These are phyloP conservation scores for Pissodes strobi DNA, from an alignment of 1,140 invertebrate species.

Conservation along the genomic window DNA sequence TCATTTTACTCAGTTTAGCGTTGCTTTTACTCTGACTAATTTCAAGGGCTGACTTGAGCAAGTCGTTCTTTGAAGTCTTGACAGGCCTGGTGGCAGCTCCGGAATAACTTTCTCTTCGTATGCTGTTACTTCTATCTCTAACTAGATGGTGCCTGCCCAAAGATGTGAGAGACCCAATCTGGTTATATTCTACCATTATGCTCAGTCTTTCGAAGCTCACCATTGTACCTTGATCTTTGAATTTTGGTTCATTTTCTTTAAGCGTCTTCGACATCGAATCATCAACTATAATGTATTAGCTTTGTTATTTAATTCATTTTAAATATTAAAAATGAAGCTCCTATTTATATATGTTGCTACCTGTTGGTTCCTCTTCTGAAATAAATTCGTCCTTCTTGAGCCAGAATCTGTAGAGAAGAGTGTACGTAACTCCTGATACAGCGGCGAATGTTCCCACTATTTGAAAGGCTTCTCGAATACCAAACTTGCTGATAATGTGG, in stretches of 20 bases:
- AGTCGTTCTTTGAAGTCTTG: conserved; percentile 66
- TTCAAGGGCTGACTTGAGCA: conserved; percentile 66
- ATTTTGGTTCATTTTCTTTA: conserved; percentile 57
- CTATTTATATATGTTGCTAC: too few relatives aligned
- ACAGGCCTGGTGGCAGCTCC: conserved; percentile 38
- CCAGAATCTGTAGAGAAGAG: conserved; percentile 72
- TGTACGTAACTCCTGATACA: conserved; percentile 70
- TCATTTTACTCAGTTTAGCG: too few relatives aligned
- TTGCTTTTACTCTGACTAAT: conserved; percentile 59
- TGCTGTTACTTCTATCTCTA: conserved; percentile 53
- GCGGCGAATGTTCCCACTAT: conserved; percentile 75
- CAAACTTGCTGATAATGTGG: conserved; percentile 71
- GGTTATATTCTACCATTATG: conserved; percentile 73
- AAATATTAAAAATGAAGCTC: too few relatives aligned
- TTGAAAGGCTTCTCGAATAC: conserved; percentile 73
- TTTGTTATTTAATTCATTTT: conserved; percentile 10
- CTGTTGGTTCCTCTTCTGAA: conserved; percentile 25
- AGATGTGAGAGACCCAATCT: conserved; percentile 71
- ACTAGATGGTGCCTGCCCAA: conserved; percentile 61
- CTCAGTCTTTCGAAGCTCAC: conserved; percentile 70
- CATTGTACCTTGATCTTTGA: conserved; percentile 67
- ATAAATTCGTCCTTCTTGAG: conserved; percentile 60
- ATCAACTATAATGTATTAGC: conserved; percentile 40
- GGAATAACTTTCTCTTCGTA: conserved; percentile 59
- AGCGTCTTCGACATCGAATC: conserved; percentile 52